Conservation (phyloP, 1,140 invertebrate genomes). For the Heliconius nattereri region DNA sequence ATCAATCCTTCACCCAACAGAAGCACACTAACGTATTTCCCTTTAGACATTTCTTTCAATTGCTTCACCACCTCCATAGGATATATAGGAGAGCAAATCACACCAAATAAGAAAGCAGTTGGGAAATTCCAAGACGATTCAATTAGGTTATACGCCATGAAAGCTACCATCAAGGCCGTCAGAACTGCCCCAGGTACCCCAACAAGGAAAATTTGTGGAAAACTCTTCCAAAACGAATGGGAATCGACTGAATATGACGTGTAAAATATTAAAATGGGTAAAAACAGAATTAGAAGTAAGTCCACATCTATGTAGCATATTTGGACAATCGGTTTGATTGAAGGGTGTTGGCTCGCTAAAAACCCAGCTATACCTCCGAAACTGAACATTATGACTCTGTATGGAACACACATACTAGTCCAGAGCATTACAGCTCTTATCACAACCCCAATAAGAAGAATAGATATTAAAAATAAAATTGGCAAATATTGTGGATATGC, state of each 20-base stretch:
- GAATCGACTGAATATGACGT: conserved; percentile 66
- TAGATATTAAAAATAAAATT: conserved; percentile 62
- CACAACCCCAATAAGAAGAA: conserved; percentile 59
- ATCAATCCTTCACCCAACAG: conserved; percentile 68
- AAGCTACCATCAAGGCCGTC: conserved; percentile 58
- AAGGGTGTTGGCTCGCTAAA: conserved; percentile 56
- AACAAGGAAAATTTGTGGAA: conserved; percentile 67
- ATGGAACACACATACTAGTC: conserved; percentile 58
- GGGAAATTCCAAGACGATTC: conserved; percentile 66
- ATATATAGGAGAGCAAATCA: conserved; percentile 68
- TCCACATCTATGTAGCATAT: conserved; percentile 67
- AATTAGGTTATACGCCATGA: conserved; percentile 67
- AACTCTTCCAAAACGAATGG: conserved; percentile 68
- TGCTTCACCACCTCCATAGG: conserved; percentile 68
- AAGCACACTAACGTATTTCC: conserved; percentile 69
- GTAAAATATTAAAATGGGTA: conserved; percentile 65
- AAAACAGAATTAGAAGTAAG: conserved; percentile 52
- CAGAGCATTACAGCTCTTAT: conserved; percentile 63
- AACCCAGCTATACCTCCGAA: conserved; percentile 63
- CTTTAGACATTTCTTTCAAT: conserved; percentile 63
- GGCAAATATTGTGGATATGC: conserved; percentile 58
- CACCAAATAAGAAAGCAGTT: conserved; percentile 63
- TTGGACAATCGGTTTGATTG: conserved; percentile 58
- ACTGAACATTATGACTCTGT: conserved; percentile 66
- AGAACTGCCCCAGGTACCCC: conserved; percentile 61